Percentiles rank a stretch among this genome's conserved stretches.
phyloP scores from a whole-genome alignment of 2,888 invertebrate genomes.

The Aphodius sticticus region DNA sequence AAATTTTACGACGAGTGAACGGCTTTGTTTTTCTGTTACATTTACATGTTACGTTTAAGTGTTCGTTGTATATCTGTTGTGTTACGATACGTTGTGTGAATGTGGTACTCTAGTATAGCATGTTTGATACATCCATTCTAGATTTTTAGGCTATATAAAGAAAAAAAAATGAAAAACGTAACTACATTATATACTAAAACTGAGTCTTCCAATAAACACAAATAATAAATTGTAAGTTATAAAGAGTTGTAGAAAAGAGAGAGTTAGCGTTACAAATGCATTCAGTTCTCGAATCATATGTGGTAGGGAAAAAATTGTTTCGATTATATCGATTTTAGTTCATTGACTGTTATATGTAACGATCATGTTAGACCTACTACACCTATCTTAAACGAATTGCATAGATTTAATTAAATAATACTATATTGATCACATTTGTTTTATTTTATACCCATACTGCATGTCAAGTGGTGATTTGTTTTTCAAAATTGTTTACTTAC shows the following conservation, averaged over 20 bases:
- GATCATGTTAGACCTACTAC: conserved; percentile 55
- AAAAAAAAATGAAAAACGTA: conserved; percentile 40
- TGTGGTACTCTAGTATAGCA: conserved; percentile 50
- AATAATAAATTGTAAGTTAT: conserved; percentile 62
- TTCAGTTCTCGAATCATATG: conserved; percentile 35
- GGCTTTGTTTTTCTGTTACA: neutral
- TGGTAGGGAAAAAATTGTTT: conserved; percentile 26
- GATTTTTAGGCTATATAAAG: conserved; percentile 40
- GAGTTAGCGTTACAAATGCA: conserved; percentile 48
- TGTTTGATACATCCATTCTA: conserved; percentile 52
- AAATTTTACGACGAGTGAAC: neutral
- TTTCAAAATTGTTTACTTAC: neutral
- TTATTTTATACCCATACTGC: conserved; percentile 37
- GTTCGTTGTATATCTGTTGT: neutral
- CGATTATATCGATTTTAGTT: conserved; percentile 57
- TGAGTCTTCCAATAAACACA: conserved; percentile 62
- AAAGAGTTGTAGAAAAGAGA: conserved; percentile 41
- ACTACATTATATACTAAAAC: conserved; percentile 57
- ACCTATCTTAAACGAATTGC: conserved; percentile 57
- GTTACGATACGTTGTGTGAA: conserved; percentile 39
- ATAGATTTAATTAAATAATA: conserved; percentile 58
- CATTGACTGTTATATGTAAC: conserved; percentile 59
- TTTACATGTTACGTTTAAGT: conserved; percentile 15
- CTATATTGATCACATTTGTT: conserved; percentile 47
- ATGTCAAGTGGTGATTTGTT: neutral